Evolutionary conservation across 2,797 vertebrate species (phyloP).

Genomic region (Pangasius mekongensis): DNA sequence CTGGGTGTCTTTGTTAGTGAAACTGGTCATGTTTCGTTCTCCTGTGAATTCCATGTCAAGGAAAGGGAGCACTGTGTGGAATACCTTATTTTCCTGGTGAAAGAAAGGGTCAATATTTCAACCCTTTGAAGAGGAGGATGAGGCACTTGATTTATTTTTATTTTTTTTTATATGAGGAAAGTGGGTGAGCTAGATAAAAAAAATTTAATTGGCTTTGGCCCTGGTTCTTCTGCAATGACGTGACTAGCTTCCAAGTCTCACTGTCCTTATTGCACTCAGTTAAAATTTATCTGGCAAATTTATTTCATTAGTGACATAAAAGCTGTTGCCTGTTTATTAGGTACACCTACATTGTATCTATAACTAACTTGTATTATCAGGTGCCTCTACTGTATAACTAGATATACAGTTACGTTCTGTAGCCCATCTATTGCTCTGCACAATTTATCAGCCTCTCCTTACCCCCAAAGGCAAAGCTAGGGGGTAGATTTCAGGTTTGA

Average conservation of each 20-base stretch:
- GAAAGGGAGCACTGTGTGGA: constrained; percentile 57
- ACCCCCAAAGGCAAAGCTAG: neutral
- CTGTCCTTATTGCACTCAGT: neutral
- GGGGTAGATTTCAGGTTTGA: neutral
- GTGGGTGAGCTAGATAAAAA: constrained; percentile 36
- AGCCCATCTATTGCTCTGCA: constrained; percentile 1
- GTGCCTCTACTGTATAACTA: neutral
- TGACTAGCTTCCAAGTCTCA: neutral
- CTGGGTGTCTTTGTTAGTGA: constrained; percentile 49
- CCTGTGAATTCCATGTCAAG: constrained; percentile 52
- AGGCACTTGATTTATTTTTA: constrained; percentile 12
- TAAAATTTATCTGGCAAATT: neutral
- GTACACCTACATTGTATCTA: neutral
- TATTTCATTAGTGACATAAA: neutral
- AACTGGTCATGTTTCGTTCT: constrained; percentile 52
- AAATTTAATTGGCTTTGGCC: constrained; percentile 26
- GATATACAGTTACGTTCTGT: neutral
- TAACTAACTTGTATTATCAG: neutral
- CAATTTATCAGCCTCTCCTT: constrained; percentile 10
- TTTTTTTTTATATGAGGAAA: constrained; percentile 8
- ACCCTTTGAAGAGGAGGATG: constrained; percentile 57
- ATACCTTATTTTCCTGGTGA: constrained; percentile 55
- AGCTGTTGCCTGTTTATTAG: neutral
- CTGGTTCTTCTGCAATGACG: constrained; percentile 1
- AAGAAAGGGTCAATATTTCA: constrained; percentile 55